These are phyloP conservation scores for Prosopocoilus inquinatus DNA, from an alignment of 2,888 invertebrate species.

Conservation along the genomic window DNA sequence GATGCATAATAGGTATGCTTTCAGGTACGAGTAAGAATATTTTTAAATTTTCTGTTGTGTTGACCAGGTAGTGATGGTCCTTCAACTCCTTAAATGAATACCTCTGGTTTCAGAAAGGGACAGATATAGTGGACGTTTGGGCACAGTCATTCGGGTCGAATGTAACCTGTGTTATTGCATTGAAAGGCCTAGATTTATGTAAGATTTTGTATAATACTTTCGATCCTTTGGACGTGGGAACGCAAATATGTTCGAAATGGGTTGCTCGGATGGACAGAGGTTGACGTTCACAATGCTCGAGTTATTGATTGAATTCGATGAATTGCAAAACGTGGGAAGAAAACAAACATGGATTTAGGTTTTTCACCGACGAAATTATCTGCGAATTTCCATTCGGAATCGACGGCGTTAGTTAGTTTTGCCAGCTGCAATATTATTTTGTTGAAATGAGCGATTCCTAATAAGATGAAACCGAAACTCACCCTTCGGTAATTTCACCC, in stretches of 20 bases:
- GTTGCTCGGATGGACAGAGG: slow-evolving; percentile 24
- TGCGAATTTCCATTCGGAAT: too few relatives aligned
- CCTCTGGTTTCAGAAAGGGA: slow-evolving; percentile 4
- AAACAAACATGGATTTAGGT: slow-evolving; percentile 6
- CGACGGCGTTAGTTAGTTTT: too few relatives aligned
- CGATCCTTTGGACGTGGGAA: slow-evolving; percentile 30
- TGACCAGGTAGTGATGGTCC: slow-evolving; percentile 29
- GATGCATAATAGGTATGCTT: slow-evolving; percentile 12
- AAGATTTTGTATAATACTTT: slow-evolving; percentile 32
- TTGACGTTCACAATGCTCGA: slow-evolving; percentile 8
- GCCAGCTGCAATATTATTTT: too few relatives aligned
- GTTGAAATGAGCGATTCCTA: too few relatives aligned
- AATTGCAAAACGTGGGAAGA: slow-evolving; percentile 13
- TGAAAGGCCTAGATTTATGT: slow-evolving; percentile 31
- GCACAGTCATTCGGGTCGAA: not conserved
- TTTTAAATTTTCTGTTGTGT: slow-evolving; percentile 24
- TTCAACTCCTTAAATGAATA: slow-evolving; percentile 1
- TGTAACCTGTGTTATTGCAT: slow-evolving; percentile 16
- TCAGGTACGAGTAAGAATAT: slow-evolving; percentile 29
- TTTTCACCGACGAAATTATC: not conserved
- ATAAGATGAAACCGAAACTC: too few relatives aligned
- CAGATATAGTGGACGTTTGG: not conserved
- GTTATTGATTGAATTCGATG: slow-evolving; percentile 15
- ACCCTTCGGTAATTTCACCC: not conserved
- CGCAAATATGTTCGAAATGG: slow-evolving; percentile 34